Evolutionary conservation across 2,797 vertebrate species (phyloP), one percentile per base, ranked within the genome.

Genomic region (Aphelocoma californica): DNA sequence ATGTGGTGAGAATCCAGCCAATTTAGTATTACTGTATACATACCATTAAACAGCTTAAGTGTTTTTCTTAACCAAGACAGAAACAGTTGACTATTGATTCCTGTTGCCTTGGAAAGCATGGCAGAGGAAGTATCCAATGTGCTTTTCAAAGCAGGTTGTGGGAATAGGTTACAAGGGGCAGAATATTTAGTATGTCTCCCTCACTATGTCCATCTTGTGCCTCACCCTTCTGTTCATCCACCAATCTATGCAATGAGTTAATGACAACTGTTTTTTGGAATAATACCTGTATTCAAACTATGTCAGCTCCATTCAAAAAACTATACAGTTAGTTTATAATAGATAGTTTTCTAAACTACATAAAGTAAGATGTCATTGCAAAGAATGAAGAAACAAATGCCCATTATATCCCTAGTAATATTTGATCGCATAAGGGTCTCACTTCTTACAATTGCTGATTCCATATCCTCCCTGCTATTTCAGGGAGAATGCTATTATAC

Each of bases 331-430:
- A 32, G 6, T 69, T 84, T 65, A 21, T 50, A 77, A 81, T 3
- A 42, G 14, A 34, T 2, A 71, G 23, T 23, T 81, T 87, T 69
- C 71, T 56, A 89, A 91, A 82, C 24, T 40, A 32, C 28, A 51
- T 60, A 31, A 69, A 66, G 34, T 26, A 84, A 91, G 62, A 40
- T 47, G 7, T 14, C 36, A 29, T 45, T 15, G 11, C 16, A 67
- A 92, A 80, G 64, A 79, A 86, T 24, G 36, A 88, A 60, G 48
- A 69, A 92, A 53, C 6, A 69, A 93, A 85, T 57, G 24, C 3
- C 26, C 17, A 7, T 62, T 58, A 53, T 16, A 42, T 66, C 14
- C 12, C 50, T 45, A 57, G 42, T 19, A 81, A 45, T 11, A 26
- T 78, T 24, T 62, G 21, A 58, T 31, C 0, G 0, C 12, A 15